Percentiles rank a stretch among this genome's conserved stretches.
Evolutionary conservation across 2,113 vertebrate species (phyloP).

Genomic region (Neogobius melanostomus): DNA sequence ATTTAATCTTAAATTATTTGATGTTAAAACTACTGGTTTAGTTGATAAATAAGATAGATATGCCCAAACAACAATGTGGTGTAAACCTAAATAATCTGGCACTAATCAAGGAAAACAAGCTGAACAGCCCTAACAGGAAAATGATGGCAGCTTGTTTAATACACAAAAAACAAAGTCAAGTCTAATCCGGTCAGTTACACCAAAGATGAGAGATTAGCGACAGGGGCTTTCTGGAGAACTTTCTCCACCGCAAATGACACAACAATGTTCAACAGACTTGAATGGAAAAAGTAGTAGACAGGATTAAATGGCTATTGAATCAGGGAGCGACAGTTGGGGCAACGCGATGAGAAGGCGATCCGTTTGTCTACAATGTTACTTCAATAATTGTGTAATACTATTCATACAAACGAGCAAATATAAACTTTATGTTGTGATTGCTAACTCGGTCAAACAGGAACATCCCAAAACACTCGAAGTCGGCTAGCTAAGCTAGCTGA

Average conservation of each 20-base stretch:
- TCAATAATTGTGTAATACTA: background rate
- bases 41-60: too few relatives aligned
- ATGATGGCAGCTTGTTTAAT: background rate
- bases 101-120: background rate
- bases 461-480: constrained; percentile 24
- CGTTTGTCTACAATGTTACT: background rate
- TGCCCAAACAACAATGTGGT: background rate
- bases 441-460: constrained; percentile 9
- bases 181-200: background rate
- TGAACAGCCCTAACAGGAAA: too few relatives aligned
- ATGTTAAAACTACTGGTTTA: too few relatives aligned
- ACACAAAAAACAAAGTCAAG: background rate
- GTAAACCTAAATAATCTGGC: background rate
- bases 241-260: constrained; percentile 46
- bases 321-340: constrained; percentile 28
- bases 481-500: constrained; percentile 42
- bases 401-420: background rate
- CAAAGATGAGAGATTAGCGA: background rate
- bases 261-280: constrained; percentile 48
- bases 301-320: constrained; percentile 34
- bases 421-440: background rate
- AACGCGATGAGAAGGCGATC: background rate
- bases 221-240: constrained; percentile 34
- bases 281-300: constrained; percentile 62
- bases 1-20: too few relatives aligned